phyloP scores from a whole-genome alignment of 2,113 vertebrate genomes.

The Ictalurus punctatus region DNA sequence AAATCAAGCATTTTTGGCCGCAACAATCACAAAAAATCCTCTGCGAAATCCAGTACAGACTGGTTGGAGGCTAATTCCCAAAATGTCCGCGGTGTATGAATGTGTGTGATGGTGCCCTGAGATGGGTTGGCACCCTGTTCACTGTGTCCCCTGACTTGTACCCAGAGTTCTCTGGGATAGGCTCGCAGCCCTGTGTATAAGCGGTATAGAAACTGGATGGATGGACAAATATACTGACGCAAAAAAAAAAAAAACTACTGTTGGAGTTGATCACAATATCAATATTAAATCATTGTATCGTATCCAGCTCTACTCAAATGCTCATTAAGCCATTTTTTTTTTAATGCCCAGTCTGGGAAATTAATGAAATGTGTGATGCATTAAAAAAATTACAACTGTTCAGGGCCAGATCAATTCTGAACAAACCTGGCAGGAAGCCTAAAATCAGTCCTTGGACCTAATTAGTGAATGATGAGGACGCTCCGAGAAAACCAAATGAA shows the following conservation, averaged over 20 bases:
- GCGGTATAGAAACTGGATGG: too few species aligned
- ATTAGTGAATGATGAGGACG: constrained; percentile 1
- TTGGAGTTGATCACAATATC: neutral
- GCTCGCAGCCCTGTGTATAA: too few species aligned
- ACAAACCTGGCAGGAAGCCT: neutral
- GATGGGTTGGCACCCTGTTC: too few species aligned
- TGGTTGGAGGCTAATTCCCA: too few species aligned
- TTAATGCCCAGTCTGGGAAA: neutral
- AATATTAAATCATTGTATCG: neutral
- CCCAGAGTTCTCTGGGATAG: too few species aligned
- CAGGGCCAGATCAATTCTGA: neutral
- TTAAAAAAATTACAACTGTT: neutral
- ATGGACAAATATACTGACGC: neutral
- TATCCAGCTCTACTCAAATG: neutral
- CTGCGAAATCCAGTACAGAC: too few species aligned
- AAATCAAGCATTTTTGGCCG: too few species aligned
- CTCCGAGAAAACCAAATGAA: neutral
- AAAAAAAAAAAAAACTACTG: neutral
- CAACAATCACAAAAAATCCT: too few species aligned
- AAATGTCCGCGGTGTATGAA: too few species aligned
- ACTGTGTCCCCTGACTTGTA: too few species aligned
- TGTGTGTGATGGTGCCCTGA: too few species aligned
- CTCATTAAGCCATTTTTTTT: neutral
- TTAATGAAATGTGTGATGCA: constrained; percentile 6
- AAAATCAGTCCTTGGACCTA: constrained; percentile 6